These are phyloP conservation scores for Frankliniella fusca DNA, from an alignment of 2,888 invertebrate species.

Conservation along the genomic window DNA sequence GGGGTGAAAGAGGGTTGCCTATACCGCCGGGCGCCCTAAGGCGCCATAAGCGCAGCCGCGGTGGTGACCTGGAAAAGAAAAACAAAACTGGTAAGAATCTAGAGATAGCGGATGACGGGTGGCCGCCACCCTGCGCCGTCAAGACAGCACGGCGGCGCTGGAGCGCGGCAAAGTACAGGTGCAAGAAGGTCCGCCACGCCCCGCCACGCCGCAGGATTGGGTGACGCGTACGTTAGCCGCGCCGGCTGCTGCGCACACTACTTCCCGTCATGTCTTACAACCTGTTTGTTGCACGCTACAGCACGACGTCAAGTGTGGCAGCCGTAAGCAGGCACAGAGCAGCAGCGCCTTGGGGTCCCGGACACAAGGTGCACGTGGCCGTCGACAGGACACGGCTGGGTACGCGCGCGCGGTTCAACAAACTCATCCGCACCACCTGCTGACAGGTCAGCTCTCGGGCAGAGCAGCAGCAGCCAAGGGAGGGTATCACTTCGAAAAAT, in stretches of 20 bases:
- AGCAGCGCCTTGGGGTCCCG: neutral
- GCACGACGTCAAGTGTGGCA: neutral
- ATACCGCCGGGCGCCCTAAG: neutral
- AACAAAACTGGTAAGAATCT: neutral
- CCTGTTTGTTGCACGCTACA: neutral
- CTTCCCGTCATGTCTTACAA: neutral
- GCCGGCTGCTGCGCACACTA: neutral
- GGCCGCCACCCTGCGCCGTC: neutral
- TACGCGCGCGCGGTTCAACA: conserved; percentile 2
- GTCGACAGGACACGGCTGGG: neutral
- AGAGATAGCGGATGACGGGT: neutral
- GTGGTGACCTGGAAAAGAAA: neutral
- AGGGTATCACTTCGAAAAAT: too few relatives aligned
- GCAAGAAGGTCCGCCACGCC: neutral
- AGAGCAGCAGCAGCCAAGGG: neutral
- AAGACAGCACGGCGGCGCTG: neutral
- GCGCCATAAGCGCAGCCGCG: neutral
- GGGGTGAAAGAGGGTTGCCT: too few relatives aligned
- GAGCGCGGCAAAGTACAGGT: neutral
- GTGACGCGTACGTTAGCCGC: neutral
- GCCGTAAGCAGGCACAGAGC: neutral
- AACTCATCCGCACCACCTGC: conserved; percentile 1
- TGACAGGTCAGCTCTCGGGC: neutral
- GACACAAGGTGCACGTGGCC: neutral
- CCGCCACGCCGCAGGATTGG: neutral